Conservation (phyloP, 2,113 vertebrate genomes). For the Holacanthus passer region DNA sequence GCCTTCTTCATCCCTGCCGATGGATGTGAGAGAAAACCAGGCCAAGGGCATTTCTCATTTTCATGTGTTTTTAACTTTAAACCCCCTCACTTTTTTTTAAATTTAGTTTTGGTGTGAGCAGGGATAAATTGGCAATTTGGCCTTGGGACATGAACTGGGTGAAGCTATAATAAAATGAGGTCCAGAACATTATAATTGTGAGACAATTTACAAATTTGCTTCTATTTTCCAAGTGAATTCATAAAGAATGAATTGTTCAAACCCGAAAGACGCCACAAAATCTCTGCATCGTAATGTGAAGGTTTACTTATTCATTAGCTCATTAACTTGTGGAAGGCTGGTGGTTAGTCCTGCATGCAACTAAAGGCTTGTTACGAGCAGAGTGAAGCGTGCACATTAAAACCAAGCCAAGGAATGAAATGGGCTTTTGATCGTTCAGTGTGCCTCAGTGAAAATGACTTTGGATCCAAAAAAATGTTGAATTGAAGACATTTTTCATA, state of each 20-base stretch:
- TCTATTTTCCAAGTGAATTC: slow-evolving; percentile 2
- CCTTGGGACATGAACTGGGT: slow-evolving; percentile 49
- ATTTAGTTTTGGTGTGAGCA: slow-evolving; percentile 15
- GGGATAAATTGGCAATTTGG: slow-evolving; percentile 44
- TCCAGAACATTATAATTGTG: background rate
- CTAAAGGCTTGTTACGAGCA: slow-evolving; percentile 27
- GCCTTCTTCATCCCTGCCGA: slow-evolving; percentile 22
- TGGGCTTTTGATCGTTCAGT: background rate
- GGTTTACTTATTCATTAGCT: slow-evolving; percentile 31
- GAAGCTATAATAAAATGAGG: background rate
- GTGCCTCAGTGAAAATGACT: too few species aligned
- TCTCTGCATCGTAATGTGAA: slow-evolving; percentile 2
- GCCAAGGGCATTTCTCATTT: slow-evolving; percentile 33
- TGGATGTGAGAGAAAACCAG: background rate
- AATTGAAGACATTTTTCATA: too few species aligned
- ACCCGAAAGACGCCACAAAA: background rate
- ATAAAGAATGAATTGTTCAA: background rate
- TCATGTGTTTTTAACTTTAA: slow-evolving; percentile 34
- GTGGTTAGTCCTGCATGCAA: slow-evolving; percentile 2
- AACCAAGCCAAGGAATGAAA: slow-evolving; percentile 1
- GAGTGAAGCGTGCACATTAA: slow-evolving; percentile 8
- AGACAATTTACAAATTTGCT: background rate
- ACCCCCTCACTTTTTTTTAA: slow-evolving; percentile 17
- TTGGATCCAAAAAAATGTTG: too few species aligned
- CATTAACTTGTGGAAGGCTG: slow-evolving; percentile 11